Percentiles rank a stretch among this genome's conserved stretches.
Evolutionary conservation across 1,140 invertebrate species (phyloP).

Genomic region (Lordiphosa mommai): DNA sequence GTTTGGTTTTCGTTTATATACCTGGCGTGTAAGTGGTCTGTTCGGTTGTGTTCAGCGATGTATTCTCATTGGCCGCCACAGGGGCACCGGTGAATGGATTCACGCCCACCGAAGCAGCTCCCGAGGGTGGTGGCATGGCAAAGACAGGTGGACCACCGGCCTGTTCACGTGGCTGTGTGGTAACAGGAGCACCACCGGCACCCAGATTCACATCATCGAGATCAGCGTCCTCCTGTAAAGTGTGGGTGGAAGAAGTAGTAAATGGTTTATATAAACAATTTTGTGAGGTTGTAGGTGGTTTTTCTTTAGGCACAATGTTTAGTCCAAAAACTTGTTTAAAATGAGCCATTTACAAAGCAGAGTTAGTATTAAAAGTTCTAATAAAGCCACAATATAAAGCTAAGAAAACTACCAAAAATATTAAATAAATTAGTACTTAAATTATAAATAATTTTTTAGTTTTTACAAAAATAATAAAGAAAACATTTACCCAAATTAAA

Average conservation of each 20-base stretch:
- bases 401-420: too few species aligned
- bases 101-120: slow-evolving; percentile 56
- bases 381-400: too few species aligned
- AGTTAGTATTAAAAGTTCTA: too few species aligned
- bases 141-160: slow-evolving; percentile 78
- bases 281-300: background rate
- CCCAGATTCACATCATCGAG: slow-evolving; percentile 77
- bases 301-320: slow-evolving; percentile 41
- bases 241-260: slow-evolving; percentile 3
- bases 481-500: too few species aligned
- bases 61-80: slow-evolving; percentile 79
- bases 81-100: slow-evolving; percentile 78
- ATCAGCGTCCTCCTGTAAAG: slow-evolving; percentile 80
- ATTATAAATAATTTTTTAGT: too few species aligned
- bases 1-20: slow-evolving; percentile 65
- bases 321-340: slow-evolving; percentile 50
- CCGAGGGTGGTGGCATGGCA: slow-evolving; percentile 80
- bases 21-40: slow-evolving; percentile 82
- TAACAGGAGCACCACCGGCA: slow-evolving; percentile 75
- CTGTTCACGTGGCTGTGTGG: slow-evolving; percentile 79
- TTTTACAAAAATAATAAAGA: too few species aligned
- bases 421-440: too few species aligned
- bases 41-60: slow-evolving; percentile 81
- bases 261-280: background rate
- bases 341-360: too few species aligned